Evolutionary conservation across 2,797 vertebrate genomes (phyloP), one percentile per base, ranked within the genome.

Genomic region (Phalloptychus januarius): DNA sequence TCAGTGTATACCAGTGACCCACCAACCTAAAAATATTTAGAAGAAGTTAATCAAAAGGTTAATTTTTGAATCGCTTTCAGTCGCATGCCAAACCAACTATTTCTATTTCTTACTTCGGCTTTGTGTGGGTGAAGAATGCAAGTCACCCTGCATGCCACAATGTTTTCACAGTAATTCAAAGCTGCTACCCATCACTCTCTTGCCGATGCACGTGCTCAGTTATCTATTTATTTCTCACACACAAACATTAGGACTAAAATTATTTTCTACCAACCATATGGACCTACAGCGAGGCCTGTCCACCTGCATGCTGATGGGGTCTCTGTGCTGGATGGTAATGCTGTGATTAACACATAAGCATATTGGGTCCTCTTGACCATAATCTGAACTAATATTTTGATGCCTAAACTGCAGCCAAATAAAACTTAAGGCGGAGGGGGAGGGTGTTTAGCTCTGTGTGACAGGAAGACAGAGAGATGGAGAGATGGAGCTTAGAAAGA

Each of bases 21-120:
- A 25, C 25, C 63, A 42, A 40, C 25, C 25, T 70, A 44, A 44
- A 70, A 44, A 69, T 40, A 15, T 69, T n/a, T 15, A 44, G 44
- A 69, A 79, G 38, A 56, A 63, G 44, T 42, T 63, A 44, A 70
- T 44, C 3, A 74, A 3, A 61, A 63, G 11, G 13, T 38, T 31
- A 16, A 70, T 44, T 54, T 54, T 23, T 74, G 25, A 10, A 36
- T n/a, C 71, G 44, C 69, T 81, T 78, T 86, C 72, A 82, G 76
- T 84, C 79, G 75, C 50, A 79, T 81, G 79, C 84, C 86, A 88
- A 89, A 79, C 86, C 13, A 50, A 61, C 52, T 20, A 86, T 90
- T 93, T 90, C 79, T 74, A 83, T 88, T 87, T 88, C 23, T 69
- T 73, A 79, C 81, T 87, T 70, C 52, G 71, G 48, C 86, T 89